Evolutionary conservation across 2,113 vertebrate species (phyloP).

Genomic region (Xenotilapia flavipinnis): DNA sequence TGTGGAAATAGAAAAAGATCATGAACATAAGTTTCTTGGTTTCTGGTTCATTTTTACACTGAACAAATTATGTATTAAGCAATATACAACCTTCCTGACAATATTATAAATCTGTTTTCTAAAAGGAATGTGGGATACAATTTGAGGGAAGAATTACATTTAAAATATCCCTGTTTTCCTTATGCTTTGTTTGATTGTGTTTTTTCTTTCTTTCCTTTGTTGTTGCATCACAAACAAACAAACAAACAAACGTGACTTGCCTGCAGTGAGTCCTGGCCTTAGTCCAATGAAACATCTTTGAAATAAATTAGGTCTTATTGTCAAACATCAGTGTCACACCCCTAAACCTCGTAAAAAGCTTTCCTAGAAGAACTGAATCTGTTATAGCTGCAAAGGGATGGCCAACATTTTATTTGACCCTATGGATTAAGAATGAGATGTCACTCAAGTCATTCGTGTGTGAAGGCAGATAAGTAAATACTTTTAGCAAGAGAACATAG

Average conservation of each 20-base stretch:
- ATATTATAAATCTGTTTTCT: neutral
- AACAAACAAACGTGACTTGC: neutral
- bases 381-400: neutral
- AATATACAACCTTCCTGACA: neutral
- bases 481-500: neutral
- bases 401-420: neutral
- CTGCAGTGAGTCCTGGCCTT: neutral
- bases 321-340: neutral
- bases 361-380: neutral
- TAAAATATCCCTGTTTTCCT: neutral
- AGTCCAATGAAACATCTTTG: neutral
- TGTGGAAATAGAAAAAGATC: neutral
- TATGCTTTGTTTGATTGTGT: neutral
- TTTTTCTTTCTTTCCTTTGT: neutral
- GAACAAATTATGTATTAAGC: neutral
- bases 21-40: neutral
- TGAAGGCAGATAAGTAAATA: neutral
- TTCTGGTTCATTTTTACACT: neutral
- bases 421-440: neutral
- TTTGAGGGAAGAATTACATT: neutral
- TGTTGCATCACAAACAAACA: neutral
- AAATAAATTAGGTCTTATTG: neutral
- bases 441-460: neutral
- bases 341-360: neutral
- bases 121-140: neutral